Conservation (phyloP, 2,888 invertebrate genomes). For the Parascotia fuliginaria region DNA sequence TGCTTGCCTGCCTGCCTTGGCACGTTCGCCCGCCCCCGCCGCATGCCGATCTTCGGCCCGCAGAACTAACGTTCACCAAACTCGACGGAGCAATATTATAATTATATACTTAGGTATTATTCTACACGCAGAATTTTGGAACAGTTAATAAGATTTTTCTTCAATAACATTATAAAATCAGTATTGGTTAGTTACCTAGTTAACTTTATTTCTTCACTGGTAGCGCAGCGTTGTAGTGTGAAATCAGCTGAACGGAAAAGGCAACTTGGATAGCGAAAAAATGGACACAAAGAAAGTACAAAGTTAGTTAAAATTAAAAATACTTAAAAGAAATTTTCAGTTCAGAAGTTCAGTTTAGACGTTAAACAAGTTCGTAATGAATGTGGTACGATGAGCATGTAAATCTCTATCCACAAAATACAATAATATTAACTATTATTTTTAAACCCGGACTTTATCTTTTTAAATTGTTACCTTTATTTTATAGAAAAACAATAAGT, state of each 20-base stretch:
- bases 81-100: conserved; percentile 21
- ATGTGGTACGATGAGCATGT: too few species aligned
- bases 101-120: too few species aligned
- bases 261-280: too few species aligned
- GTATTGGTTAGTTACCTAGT: too few species aligned
- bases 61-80: conserved; percentile 44
- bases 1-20: conserved; percentile 82
- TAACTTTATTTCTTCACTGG: neutral
- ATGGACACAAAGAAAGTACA: too few species aligned
- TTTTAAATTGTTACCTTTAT: neutral
- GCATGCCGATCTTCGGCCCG: conserved; percentile 63
- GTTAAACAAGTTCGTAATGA: conserved; percentile 29
- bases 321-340: too few species aligned
- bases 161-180: neutral
- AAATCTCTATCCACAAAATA: too few species aligned
- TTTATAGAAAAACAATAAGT: neutral
- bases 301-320: too few species aligned
- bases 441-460: neutral
- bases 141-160: neutral
- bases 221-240: neutral
- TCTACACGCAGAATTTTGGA: conserved; percentile 17
- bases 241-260: conserved; percentile 29
- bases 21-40: conserved; percentile 79
- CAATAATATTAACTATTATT: neutral
- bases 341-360: too few species aligned